These are phyloP conservation scores for Eupithecia inturbata DNA, from an alignment of 2,888 invertebrate species.

Conservation along the genomic window DNA sequence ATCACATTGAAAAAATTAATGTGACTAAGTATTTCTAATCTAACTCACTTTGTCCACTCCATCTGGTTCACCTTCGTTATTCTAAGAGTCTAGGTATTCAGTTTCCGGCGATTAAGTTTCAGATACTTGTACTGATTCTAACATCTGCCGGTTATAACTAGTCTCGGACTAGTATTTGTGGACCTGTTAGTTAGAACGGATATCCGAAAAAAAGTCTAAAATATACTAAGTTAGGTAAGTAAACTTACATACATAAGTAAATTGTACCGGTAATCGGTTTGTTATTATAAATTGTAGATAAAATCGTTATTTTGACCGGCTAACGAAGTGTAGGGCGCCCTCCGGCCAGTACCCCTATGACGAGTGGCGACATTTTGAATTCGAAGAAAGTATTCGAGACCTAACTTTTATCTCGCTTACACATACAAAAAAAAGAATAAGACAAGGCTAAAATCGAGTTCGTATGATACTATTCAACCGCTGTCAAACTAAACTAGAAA, in stretches of 20 bases:
- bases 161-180: neutral
- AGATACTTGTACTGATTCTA: conserved; percentile 13
- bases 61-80: conserved; percentile 48
- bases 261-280: neutral
- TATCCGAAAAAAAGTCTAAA: neutral
- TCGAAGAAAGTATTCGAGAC: too few species aligned
- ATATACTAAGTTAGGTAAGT: too few species aligned
- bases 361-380: too few species aligned
- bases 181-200: conserved; percentile 1
- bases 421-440: too few species aligned
- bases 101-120: conserved; percentile 49
- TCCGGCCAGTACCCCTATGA: too few species aligned
- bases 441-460: too few species aligned
- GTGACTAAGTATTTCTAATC: neutral
- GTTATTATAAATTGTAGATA: neutral
- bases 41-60: conserved; percentile 6
- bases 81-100: conserved; percentile 28
- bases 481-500: too few species aligned
- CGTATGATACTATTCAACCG: too few species aligned
- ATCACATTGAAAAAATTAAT: too few species aligned
- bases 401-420: too few species aligned
- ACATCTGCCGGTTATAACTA: neutral
- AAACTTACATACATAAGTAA: too few species aligned
- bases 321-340: too few species aligned
- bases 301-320: neutral